phyloP scores from a whole-genome alignment of 2,113 vertebrate genomes.

The Passer domesticus region DNA sequence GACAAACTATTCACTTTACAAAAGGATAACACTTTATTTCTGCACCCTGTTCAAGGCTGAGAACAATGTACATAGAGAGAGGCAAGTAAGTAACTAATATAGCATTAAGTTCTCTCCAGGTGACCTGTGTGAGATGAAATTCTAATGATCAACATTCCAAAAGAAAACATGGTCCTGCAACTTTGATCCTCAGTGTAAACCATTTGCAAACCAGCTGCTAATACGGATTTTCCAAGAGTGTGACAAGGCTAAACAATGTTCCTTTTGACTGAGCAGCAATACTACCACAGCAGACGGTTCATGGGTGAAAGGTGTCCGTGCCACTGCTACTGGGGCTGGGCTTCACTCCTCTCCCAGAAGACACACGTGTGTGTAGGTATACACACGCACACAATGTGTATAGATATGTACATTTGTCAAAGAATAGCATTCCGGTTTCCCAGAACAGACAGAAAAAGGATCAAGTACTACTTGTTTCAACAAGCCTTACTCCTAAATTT shows the following conservation, averaged over 20 bases:
- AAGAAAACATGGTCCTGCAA: neutral
- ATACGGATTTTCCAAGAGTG: neutral
- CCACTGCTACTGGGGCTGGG: neutral
- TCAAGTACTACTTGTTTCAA: neutral
- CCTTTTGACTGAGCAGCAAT: neutral
- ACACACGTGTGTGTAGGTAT: neutral
- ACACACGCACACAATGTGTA: accelerated
- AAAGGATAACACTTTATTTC: neutral
- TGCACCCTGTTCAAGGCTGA: neutral
- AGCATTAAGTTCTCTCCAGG: neutral
- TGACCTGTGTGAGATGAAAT: neutral
- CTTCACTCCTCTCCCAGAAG: neutral
- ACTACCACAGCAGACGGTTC: too few species aligned
- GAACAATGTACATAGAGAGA: neutral
- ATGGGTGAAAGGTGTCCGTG: neutral
- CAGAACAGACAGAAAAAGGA: neutral
- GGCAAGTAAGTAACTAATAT: neutral
- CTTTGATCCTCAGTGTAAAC: neutral
- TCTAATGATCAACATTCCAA: neutral
- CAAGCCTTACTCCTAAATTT: neutral
- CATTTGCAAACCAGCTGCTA: neutral
- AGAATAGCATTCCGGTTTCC: neutral
- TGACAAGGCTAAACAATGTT: accelerated
- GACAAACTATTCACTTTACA: neutral
- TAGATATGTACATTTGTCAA: too few species aligned